Conservation (phyloP, 2,797 vertebrate genomes). For the Alosa sapidissima region DNA sequence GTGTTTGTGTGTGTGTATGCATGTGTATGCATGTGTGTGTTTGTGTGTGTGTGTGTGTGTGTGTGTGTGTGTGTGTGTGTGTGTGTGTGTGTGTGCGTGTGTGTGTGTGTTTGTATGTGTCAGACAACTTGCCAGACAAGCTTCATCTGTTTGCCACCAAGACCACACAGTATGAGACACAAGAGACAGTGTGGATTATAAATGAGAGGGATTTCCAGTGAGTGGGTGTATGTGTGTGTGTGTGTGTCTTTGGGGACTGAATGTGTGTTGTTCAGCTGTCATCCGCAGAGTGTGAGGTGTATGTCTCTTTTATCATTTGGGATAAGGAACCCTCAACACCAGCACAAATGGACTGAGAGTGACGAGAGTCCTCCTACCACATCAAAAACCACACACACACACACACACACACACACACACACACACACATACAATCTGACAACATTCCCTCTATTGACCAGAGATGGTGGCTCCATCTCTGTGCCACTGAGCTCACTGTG, state of each 20-base stretch:
- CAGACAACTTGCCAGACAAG: neutral
- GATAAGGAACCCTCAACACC: neutral
- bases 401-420: neutral
- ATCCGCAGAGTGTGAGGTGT: neutral
- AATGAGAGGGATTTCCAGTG: neutral
- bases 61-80: neutral
- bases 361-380: neutral
- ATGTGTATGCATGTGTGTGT: slow-evolving; percentile 31
- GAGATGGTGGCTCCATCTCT: slow-evolving; percentile 37
- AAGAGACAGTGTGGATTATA: neutral
- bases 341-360: neutral
- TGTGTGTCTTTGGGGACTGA: slow-evolving; percentile 26
- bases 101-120: slow-evolving; percentile 19
- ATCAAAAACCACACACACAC: neutral
- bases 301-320: neutral
- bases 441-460: neutral
- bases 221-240: neutral
- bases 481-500: slow-evolving; percentile 57
- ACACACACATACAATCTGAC: neutral
- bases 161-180: neutral
- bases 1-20: slow-evolving; percentile 25
- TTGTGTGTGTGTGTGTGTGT: slow-evolving; percentile 32
- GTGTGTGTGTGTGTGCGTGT: slow-evolving; percentile 21
- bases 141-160: neutral
- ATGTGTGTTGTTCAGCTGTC: slow-evolving; percentile 33